Base-by-base conservation (phyloP, 2,888 invertebrate genomes). In the Peribatodes rhomboidaria region DNA sequence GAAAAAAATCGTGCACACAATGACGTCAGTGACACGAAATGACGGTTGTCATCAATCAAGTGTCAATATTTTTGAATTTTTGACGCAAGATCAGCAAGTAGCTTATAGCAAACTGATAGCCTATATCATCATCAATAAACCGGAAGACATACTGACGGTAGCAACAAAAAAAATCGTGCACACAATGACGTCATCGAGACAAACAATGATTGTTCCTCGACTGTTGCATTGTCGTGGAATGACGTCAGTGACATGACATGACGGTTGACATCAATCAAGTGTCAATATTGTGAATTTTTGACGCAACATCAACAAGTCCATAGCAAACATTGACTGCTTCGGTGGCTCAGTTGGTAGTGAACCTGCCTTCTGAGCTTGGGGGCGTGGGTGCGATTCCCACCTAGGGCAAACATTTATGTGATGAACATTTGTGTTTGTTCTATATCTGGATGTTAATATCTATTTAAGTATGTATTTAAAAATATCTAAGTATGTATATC, bases 171-270 rank as follows among this genome's bases (percentile, higher is more conserved):
- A 56, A 20, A 6, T 56, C n/a, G 16, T 33, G 49, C 33, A 16
- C 8, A 11, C 16, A 46, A 49, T 33, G 49, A 16, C 16, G 31
- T 49, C 53, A 53, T 39, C n/a, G 14, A 53, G 39, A 39, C 39
- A 53, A 22, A 27, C 39, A 39, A 39, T 37, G n/a, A 52, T 52
- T 52, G 39, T 53, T 22, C 14, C 8, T 20, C 0, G 6, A 2
- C 6, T 6, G 9, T 8, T 20, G 31, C 53, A 39, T 53, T 39
- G 39, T 39, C n/a, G 16, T 27, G n/a, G 3, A 27, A 4, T 39
- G 53, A 39, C 39, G 53, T 53, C 16, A 37, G 11, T 49, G 27
- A 27, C 27, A 27, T 6, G 6, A 27, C 27, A 27, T 4, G 27
- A 27, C 2, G 27, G 6, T 9, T 35, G 35, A 35, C 35, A 35